Evolutionary conservation across 2,888 invertebrate genomes (phyloP), one percentile per base, ranked within the genome.

Genomic region (Leptopilina drosophilae): DNA sequence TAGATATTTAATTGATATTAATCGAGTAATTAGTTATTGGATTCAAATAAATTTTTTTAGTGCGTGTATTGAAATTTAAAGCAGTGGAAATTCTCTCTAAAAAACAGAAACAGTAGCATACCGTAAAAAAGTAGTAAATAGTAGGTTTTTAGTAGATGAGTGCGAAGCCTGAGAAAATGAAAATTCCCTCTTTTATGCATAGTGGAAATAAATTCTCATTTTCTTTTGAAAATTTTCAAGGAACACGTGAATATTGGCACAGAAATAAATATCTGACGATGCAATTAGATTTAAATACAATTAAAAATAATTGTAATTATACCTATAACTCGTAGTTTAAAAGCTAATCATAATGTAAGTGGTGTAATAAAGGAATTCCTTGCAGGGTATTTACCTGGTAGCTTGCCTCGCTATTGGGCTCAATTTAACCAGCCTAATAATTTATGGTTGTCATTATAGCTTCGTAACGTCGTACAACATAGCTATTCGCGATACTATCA

Each of bases 401-500:
- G 81, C 85, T 33, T 82, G 77, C 46, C 77, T 82, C 62, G 83
- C 83, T 1, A 75, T 84, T 64, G 40, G 66, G 8, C 79, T 84
- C 11, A 83, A 85, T 79, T 67, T 84, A 64, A 66, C 85, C 46
- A 83, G 80, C 20, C 59, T 86, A 9, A 49, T 83, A 40, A 67
- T 87, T 12, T 87, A 82, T 77, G 84, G 84, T 73, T 77, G 78
- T 73, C 83, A 83, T 79, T 85, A 82, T 73, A 64, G 79, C 56
- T 62, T 78, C 4, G 83, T 78, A 75, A 85, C 85, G 40, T 78
- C 78, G 65, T 46, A 83, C 64, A 80, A 86, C 59, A 81, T 86
- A 53, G 82, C 85, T 53, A 85, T 87, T 76, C 79, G 82, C 75
- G 86, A 87, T 73, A 87, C 87, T 2, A 80, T 87, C 42, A 84